Conservation (phyloP, 2,888 invertebrate genomes). For the Lysandra bellargus region DNA sequence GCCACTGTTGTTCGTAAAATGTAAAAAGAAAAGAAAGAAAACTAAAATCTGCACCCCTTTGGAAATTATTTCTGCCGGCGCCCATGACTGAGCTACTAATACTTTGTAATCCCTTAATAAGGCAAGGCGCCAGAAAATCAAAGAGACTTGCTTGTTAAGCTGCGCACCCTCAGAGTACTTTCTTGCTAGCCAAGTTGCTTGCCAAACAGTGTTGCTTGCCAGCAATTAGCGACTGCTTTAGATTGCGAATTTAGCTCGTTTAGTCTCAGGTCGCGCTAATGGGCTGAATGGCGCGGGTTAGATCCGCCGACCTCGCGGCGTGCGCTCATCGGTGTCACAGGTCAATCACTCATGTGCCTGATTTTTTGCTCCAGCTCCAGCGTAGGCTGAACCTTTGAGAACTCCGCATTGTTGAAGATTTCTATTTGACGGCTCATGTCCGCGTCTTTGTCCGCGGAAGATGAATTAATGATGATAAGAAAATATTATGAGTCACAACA, state of each 20-base stretch:
- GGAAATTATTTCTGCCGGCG: too few species aligned
- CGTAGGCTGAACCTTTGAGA: not conserved
- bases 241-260: not conserved
- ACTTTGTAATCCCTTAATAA: not conserved
- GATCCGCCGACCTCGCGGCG: not conserved
- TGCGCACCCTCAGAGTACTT: not conserved
- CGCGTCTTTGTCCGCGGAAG: not conserved
- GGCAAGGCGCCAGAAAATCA: not conserved
- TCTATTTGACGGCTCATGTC: not conserved
- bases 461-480: not conserved
- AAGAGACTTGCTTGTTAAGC: not conserved
- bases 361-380: not conserved
- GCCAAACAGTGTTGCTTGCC: too few species aligned
- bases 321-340: slow-evolving; percentile 19
- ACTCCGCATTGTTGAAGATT: not conserved
- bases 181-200: not conserved
- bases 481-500: not conserved
- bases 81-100: not conserved
- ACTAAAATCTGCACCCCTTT: too few species aligned
- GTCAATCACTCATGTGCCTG: slow-evolving; percentile 10
- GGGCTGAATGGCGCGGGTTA: slow-evolving; percentile 1
- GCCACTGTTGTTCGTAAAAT: too few species aligned
- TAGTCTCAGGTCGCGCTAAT: not conserved
- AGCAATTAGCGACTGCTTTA: not conserved
- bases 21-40: too few species aligned